Evolutionary conservation across 2,797 vertebrate species (phyloP), one percentile per base, ranked within the genome.

Genomic region (Emydoidea blandingii): DNA sequence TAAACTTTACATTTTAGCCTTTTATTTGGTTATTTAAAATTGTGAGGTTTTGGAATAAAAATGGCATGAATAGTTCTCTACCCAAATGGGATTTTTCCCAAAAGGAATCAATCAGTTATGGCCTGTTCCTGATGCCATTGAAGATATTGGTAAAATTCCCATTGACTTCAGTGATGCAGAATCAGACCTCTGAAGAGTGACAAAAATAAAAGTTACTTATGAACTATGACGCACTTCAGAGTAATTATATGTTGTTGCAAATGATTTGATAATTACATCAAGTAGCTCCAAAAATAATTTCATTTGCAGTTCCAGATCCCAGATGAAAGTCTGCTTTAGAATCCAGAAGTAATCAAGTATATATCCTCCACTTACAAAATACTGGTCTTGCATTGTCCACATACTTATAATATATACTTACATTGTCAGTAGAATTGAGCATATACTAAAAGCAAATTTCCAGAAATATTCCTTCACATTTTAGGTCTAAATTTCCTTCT

Each of bases 181-280:
- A 86, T 83, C 80, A 91, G 82, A 95, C 57, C 47, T 81, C 78
- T 85, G 72, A 50, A 0, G 0, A 94, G 65, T 74, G n/a, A 92
- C 79, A 90, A 47, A 50, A 89, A 47, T 82, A 84, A 94, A 78
- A 1, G 0, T 18, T 23, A 34, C 37, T 19, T 94, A 92, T 80
- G 89, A 86, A 95, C 92, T 53, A 84, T 91, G 0, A 95, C 57
- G n/a, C 62, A 87, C 23, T 90, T 16, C 29, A 82, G 14, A 91
- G 62, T 94, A 94, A 96, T 96, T 94, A 78, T n/a, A 74, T 37
- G 5, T 88, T 96, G 78, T 72, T 94, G 56, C 88, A 96, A 95
- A 87, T 90, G 19, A 91, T 79, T 84, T 5, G 1, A 62, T 92
- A 97, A 92, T 95, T 94, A 85, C 8, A 49, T 5, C 41, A 86